These are phyloP conservation scores for Cyanistes caeruleus DNA, from an alignment of 2,113 vertebrate genomes.

Conservation along the genomic window DNA sequence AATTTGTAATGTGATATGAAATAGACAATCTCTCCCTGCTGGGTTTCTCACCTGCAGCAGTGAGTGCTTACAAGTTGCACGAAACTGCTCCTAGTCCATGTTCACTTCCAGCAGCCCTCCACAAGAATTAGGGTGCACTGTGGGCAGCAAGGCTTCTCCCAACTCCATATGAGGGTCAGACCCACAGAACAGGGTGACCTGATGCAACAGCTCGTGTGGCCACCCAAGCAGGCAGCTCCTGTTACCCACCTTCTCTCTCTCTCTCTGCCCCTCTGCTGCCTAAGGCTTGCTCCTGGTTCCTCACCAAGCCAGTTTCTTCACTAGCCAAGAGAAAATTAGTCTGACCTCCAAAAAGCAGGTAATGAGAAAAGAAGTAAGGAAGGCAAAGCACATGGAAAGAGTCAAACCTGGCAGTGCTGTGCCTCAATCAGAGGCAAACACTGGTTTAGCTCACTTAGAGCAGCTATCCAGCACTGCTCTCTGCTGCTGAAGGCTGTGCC, in stretches of 20 bases:
- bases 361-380: neutral
- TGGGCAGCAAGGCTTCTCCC: neutral
- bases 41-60: neutral
- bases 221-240: neutral
- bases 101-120: neutral
- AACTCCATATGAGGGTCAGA: neutral
- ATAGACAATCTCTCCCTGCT: neutral
- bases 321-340: neutral
- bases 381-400: neutral
- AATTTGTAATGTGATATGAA: neutral
- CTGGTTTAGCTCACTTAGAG: neutral
- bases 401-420: neutral
- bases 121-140: neutral
- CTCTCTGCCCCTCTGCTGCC: neutral
- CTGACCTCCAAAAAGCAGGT: neutral
- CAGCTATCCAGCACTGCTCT: neutral
- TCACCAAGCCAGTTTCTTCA: neutral
- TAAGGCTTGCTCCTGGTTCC: neutral
- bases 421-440: neutral
- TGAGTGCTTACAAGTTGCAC: neutral
- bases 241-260: neutral
- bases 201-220: neutral
- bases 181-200: neutral
- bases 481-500: neutral
- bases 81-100: neutral